Base-by-base conservation (phyloP, 2,797 vertebrate species). In the Chanos chanos region DNA sequence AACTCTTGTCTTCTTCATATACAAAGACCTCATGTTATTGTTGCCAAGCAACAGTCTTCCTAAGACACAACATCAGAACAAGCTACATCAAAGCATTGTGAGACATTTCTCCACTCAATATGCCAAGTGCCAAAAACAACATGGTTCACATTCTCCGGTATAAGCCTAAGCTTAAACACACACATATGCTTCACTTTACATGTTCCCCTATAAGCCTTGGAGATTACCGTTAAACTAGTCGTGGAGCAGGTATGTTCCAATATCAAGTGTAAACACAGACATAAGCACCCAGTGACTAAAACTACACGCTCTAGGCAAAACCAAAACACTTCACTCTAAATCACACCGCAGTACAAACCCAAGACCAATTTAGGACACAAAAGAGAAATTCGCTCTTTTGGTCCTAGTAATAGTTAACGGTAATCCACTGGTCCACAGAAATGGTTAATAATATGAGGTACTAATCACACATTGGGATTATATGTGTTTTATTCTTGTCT, bases 1-100 rank as follows among this genome's bases (percentile, higher is more conserved):
- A n/a, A 58, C 58, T 36, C 41, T 33, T 15, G n/a, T 28, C 13
- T 24, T n/a, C 10, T 49, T 49, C 4, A n/a, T 7, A 13, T 22
- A 16, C 4, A 6, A 16, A 22, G 12, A 59, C 48, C 16, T 15
- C n/a, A 10, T 7, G 33, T 25, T 12, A 27, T 13, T 2, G 7
- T 55, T 51, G 9, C 33, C 4, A 51, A 55, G 61, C 33, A 68
- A 34, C 50, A 51, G 40, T 51, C 68, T 50, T 50, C 21, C 18
- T 2, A 8, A 57, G 18, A 31, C 7, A 24, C 22, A 31, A 25
- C 47, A 37, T 47, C 7, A 3, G 37, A 49, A 12, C 1, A 7
- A 40, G 15, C 41, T 49, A 41, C 51, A 61, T 55, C 50, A 56
- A 62, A 57, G 65, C 65, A 50, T 37, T 61, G 58, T 25, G 36